phyloP scores from a whole-genome alignment of 2,888 invertebrate genomes.

The Autographa pulchrina region DNA sequence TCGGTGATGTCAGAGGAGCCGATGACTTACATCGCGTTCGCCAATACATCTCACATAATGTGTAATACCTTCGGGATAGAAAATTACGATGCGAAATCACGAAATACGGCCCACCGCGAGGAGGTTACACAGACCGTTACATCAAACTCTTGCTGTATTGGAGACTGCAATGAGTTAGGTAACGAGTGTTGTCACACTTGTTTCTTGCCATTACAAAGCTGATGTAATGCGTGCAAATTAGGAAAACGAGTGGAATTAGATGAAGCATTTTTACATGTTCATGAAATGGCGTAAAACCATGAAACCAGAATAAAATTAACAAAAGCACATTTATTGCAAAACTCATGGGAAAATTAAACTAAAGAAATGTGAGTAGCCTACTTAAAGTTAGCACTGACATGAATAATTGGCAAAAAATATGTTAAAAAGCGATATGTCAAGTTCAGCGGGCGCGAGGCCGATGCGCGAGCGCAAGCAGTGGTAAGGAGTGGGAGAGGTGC shows the following conservation, averaged over 20 bases:
- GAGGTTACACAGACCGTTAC: slow-evolving; percentile 73
- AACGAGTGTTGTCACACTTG: slow-evolving; percentile 85
- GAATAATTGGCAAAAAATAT: slow-evolving; percentile 77
- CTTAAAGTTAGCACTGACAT: slow-evolving; percentile 70
- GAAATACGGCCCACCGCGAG: slow-evolving; percentile 62
- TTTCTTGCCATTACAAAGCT: slow-evolving; percentile 79
- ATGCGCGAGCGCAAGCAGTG: slow-evolving; percentile 72
- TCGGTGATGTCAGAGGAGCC: slow-evolving; percentile 77
- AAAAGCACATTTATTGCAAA: slow-evolving; percentile 44
- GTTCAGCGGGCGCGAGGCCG: slow-evolving; percentile 84
- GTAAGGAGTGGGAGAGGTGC: slow-evolving; percentile 47
- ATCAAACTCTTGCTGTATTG: slow-evolving; percentile 76
- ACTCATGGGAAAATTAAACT: slow-evolving; percentile 42
- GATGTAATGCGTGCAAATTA: slow-evolving; percentile 76
- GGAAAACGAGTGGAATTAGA: slow-evolving; percentile 59
- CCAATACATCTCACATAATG: slow-evolving; percentile 70
- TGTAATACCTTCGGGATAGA: slow-evolving; percentile 69
- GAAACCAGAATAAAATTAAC: slow-evolving; percentile 25
- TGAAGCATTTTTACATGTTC: slow-evolving; percentile 23
- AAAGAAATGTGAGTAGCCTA: slow-evolving; percentile 54
- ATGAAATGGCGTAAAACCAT: slow-evolving; percentile 19
- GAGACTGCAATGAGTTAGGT: slow-evolving; percentile 82
- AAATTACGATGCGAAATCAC: slow-evolving; percentile 74
- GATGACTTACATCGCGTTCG: slow-evolving; percentile 67
- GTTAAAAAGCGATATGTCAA: slow-evolving; percentile 84